Evolutionary conservation across 2,113 vertebrate genomes (phyloP).

Genomic region (Oryzias woworae): DNA sequence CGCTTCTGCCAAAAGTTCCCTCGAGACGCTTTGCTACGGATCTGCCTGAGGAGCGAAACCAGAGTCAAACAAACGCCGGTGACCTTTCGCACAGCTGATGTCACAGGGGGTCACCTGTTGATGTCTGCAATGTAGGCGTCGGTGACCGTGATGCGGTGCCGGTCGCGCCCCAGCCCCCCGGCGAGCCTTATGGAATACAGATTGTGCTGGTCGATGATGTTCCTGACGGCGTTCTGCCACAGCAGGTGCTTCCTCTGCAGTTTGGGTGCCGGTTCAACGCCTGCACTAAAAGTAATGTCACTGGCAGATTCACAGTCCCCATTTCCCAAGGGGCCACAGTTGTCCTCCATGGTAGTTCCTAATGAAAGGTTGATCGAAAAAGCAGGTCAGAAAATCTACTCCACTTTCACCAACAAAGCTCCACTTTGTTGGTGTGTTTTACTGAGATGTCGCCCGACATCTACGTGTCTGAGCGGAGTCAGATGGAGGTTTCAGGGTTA

Average conservation of each 20-base stretch:
- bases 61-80: not conserved
- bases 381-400: not conserved
- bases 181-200: constrained; percentile 38
- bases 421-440: too few species aligned
- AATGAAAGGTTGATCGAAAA: not conserved
- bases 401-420: too few species aligned
- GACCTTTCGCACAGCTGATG: not conserved
- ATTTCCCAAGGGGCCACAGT: not conserved
- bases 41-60: constrained; percentile 44
- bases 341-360: constrained; percentile 18
- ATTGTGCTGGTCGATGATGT: constrained; percentile 64
- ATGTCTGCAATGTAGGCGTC: constrained; percentile 68
- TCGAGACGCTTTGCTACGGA: constrained; percentile 48
- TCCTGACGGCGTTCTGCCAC: constrained; percentile 63
- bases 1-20: constrained; percentile 39
- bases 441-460: too few species aligned
- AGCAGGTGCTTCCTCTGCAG: constrained; percentile 51
- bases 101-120: constrained; percentile 42
- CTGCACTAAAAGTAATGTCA: constrained; percentile 21
- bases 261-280: constrained; percentile 6
- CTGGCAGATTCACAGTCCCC: constrained; percentile 26
- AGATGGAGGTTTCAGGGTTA: constrained; percentile 9
- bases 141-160: constrained; percentile 55
- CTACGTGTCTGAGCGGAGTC: too few species aligned
- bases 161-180: constrained; percentile 27